Percentiles rank a stretch among this genome's conserved stretches.
Conservation (phyloP, 2,797 vertebrate genomes). For the Sarcophilus harrisii region DNA sequence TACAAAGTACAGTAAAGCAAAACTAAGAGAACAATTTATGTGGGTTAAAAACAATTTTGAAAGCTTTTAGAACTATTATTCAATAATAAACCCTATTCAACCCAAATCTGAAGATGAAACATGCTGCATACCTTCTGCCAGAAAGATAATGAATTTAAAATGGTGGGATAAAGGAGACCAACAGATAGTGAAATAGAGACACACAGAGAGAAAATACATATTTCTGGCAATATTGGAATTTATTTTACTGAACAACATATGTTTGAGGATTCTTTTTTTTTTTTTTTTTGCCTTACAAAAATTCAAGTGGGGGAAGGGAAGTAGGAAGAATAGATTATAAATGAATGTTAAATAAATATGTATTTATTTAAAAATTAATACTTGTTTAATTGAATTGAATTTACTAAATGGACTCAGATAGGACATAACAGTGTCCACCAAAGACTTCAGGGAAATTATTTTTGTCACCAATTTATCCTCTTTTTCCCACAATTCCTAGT, state of each 20-base stretch:
- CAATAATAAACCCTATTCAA: neutral
- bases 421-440: neutral
- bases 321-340: neutral
- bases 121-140: neutral
- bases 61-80: neutral
- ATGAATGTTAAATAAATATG: neutral
- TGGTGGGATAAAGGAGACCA: too few relatives aligned
- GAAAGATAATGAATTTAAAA: neutral
- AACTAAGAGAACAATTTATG: neutral
- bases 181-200: neutral
- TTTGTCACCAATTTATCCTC: neutral
- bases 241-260: neutral
- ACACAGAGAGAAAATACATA: neutral
- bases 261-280: neutral
- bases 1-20: neutral
- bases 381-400: neutral
- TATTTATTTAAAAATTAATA: neutral
- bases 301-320: neutral
- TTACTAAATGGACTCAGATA: neutral
- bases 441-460: neutral
- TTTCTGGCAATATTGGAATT: neutral
- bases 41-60: neutral
- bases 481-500: neutral
- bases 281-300: neutral
- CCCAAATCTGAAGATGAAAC: neutral